phyloP scores from a whole-genome alignment of 2,888 invertebrate species.

The Drosophila birchii region DNA sequence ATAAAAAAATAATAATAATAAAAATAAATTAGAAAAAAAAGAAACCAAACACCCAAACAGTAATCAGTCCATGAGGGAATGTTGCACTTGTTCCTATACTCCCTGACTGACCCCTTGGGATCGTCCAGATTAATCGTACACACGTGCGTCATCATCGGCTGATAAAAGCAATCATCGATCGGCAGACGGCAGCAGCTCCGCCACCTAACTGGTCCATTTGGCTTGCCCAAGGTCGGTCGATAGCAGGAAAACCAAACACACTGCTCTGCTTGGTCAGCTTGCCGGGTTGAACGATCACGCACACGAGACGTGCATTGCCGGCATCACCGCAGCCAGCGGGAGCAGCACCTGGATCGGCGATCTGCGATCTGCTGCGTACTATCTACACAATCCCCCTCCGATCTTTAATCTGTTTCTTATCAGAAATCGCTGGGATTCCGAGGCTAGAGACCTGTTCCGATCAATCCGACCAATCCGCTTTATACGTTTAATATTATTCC shows the following conservation, averaged over 20 bases:
- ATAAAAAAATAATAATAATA: neutral
- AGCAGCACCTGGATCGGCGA: conserved; percentile 14
- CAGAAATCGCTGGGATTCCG: neutral
- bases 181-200: neutral
- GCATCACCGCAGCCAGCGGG: neutral
- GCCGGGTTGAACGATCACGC: conserved; percentile 25
- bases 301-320: conserved; percentile 14
- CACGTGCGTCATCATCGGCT: conserved; percentile 18
- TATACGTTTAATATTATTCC: neutral
- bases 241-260: conserved; percentile 15
- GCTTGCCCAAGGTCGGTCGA: conserved; percentile 25
- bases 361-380: conserved; percentile 15
- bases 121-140: neutral
- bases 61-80: neutral
- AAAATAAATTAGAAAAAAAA: neutral
- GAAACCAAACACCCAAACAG: neutral
- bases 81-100: neutral
- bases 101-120: no score
- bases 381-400: neutral
- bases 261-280: neutral
- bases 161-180: conserved; percentile 12
- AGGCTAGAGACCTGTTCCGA: conserved; percentile 6
- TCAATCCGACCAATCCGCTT: neutral
- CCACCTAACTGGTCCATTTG: conserved; percentile 20
- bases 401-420: conserved; percentile 17